Evolutionary conservation across 2,888 invertebrate species (phyloP).

Genomic region (Morpho helenor): DNA sequence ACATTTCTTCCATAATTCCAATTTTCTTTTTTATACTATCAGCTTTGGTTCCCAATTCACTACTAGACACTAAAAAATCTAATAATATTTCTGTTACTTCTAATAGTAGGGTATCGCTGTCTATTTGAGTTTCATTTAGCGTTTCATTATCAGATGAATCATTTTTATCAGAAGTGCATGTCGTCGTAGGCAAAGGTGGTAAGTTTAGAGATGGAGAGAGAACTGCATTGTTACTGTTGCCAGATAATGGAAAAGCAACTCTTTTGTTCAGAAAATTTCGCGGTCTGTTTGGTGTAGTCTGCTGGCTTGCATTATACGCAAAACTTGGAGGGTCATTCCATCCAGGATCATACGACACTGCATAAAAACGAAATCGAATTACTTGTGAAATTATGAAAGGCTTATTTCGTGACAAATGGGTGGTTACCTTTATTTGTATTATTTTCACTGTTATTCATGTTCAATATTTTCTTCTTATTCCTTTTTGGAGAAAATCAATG

Average conservation of each 20-base stretch:
- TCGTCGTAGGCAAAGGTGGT: constrained; percentile 46
- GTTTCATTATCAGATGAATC: constrained; percentile 10
- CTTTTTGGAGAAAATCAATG: too few relatives aligned
- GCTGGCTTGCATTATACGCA: constrained; percentile 58
- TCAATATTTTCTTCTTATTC: too few relatives aligned
- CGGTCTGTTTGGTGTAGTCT: constrained; percentile 58
- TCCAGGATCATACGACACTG: constrained; percentile 72
- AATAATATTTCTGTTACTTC: constrained; percentile 57
- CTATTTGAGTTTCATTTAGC: constrained; percentile 33
- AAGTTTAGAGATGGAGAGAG: constrained; percentile 36
- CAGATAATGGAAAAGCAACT: constrained; percentile 71
- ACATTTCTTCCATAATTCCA: constrained; percentile 76
- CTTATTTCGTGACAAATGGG: neutral
- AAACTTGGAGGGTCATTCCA: constrained; percentile 80
- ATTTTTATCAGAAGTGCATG: constrained; percentile 23
- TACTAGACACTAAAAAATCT: constrained; percentile 50
- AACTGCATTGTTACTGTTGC: constrained; percentile 34
- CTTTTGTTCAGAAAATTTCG: constrained; percentile 74
- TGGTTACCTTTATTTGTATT: constrained; percentile 39
- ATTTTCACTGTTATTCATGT: constrained; percentile 42
- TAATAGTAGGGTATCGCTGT: constrained; percentile 47
- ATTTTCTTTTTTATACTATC: constrained; percentile 77
- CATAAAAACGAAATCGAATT: constrained; percentile 24
- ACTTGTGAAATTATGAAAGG: too few relatives aligned
- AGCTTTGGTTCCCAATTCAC: constrained; percentile 60